A percentile compares a stretch with the other conserved stretches of the same genome.
Evolutionary conservation across 2,113 vertebrate species (phyloP).

Genomic region (Petrocephalus microphthalmus): DNA sequence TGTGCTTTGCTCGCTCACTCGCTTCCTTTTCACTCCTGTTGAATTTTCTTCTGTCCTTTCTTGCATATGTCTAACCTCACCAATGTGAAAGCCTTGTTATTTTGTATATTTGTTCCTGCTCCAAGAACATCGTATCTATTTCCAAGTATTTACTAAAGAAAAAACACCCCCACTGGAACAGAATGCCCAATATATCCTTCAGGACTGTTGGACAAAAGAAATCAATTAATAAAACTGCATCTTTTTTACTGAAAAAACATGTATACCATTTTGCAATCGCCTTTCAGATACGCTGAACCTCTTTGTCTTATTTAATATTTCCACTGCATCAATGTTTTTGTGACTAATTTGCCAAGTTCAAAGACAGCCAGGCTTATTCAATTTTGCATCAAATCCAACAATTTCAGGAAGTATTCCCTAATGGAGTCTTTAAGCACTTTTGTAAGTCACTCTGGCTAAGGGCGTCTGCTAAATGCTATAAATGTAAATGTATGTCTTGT

Average conservation of each 20-base stretch:
- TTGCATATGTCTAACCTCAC: constrained; percentile 3
- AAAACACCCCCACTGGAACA: not conserved
- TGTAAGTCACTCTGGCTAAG: no score
- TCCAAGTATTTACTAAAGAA: not conserved
- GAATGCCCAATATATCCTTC: not conserved
- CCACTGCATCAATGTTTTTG: not conserved
- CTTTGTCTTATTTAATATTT: not conserved
- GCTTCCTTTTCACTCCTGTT: not conserved
- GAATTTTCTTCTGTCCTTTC: not conserved
- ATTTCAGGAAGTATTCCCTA: no score
- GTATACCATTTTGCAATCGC: not conserved
- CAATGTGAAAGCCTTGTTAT: constrained; percentile 17
- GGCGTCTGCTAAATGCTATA: no score
- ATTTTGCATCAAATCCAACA: not conserved
- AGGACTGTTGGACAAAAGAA: not conserved
- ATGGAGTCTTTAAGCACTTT: no score
- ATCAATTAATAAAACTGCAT: not conserved
- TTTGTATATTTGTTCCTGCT: constrained; percentile 9
- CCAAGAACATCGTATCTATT: not conserved
- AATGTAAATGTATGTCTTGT: not conserved
- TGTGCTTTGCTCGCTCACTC: not conserved
- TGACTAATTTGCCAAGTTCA: not conserved
- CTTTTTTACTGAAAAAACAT: not conserved
- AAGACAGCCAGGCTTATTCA: not conserved
- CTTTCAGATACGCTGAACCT: not conserved